Base-by-base conservation (phyloP, 2,797 vertebrate genomes). In the Aplochiton taeniatus region DNA sequence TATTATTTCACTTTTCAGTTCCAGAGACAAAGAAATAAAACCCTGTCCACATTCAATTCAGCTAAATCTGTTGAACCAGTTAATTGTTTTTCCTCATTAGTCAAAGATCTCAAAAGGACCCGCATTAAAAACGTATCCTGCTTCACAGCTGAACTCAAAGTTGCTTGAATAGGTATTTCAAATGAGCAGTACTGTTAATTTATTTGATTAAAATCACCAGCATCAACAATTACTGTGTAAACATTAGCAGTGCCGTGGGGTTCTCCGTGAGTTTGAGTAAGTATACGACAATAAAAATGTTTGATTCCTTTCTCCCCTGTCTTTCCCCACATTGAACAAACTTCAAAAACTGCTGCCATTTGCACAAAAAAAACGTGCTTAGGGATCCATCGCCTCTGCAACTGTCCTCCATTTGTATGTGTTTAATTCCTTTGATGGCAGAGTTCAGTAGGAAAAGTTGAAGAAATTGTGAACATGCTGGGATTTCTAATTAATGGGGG, bases 401-500 rank as follows among this genome's bases (percentile, higher is more conserved):
- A 53, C 65, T 59, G 18, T 60, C 18, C 51, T 60, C 42, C 19
- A 31, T 67, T 67, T 67, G 48, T 67, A 20, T 53, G 57, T 31
- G 57, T 67, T 67, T 60, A 19, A 60, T 52, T 60, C 49, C 18
- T 54, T 60, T 60, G 65, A 60, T 60, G 57, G 42, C 64, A 50
- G 41, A 52, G 43, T 51, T 55, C 51, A n/a, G 52, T 52, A 43
- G 46, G 45, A 64, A 14, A 59, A 52, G 42, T 50, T 58, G 41
- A 18, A 20, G 31, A 9, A 18, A 43, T 58, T 63, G 42, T 58
- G 48, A 50, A 50, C 58, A 53, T 19, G 52, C n/a, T 59, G 49
- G 12, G 57, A 59, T 46, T 67, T 67, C 14, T 67, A 52, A 67
- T 67, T 60, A 67, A 43, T 59, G 57, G n/a, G 53, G 57, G 19